A percentile compares a stretch with the other conserved stretches of the same genome.
Conservation (phyloP, 2,113 vertebrate species). For the Notothenia coriiceps region DNA sequence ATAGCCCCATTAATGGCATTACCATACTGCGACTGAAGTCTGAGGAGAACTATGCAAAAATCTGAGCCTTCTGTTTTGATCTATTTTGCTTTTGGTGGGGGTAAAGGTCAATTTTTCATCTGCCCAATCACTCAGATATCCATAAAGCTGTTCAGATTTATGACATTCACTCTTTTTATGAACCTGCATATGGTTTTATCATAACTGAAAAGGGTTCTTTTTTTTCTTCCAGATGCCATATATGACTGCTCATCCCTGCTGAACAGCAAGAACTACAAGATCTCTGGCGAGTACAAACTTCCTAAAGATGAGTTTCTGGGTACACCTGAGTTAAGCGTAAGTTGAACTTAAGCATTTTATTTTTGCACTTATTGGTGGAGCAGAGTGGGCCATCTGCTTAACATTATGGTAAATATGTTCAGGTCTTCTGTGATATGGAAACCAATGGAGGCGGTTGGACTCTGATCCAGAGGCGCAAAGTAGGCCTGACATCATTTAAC, state of each 20-base stretch:
- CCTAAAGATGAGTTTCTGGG: constrained; percentile 94
- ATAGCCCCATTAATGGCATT: constrained; percentile 30
- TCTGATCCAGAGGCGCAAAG: constrained; percentile 93
- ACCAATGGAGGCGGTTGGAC: constrained; percentile 96
- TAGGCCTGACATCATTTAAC: constrained; percentile 92
- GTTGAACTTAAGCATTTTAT: constrained; percentile 25
- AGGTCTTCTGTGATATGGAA: constrained; percentile 98
- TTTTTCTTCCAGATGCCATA: constrained; percentile 87
- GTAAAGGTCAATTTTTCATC: constrained; percentile 21
- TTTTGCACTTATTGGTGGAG: background rate
- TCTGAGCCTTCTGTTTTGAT: constrained; percentile 11
- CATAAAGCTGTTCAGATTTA: constrained; percentile 45
- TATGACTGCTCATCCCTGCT: constrained; percentile 97
- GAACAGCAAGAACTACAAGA: constrained; percentile 92
- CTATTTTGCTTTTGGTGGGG: constrained; percentile 17
- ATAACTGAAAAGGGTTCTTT: constrained; percentile 28
- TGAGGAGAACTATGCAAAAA: background rate
- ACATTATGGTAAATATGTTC: constrained; percentile 32
- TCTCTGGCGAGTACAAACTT: constrained; percentile 95
- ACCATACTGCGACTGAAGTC: constrained; percentile 18
- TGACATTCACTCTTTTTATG: constrained; percentile 23
- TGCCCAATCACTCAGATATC: constrained; percentile 44
- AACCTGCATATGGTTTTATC: constrained; percentile 48
- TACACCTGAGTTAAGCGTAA: constrained; percentile 92
- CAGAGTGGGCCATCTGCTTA: background rate